Conservation (phyloP, 2,797 vertebrate species). For the Melopsittacus undulatus region DNA sequence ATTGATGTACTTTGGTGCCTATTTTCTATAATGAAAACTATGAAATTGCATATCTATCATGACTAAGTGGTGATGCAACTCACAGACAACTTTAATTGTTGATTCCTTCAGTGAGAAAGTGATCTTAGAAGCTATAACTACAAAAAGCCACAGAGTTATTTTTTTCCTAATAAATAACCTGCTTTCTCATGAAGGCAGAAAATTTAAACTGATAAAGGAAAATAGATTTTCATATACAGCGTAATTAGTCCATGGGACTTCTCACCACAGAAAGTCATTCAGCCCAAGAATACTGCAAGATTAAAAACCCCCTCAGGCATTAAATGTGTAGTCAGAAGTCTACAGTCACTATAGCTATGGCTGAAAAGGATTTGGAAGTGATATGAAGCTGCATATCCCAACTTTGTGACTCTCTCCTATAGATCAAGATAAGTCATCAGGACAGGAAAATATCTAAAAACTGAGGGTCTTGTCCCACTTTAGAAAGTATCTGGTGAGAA, state of each 20-base stretch:
- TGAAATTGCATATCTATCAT: slow-evolving; percentile 64
- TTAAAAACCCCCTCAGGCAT: not conserved
- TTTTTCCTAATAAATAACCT: not conserved
- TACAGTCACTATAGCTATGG: not conserved
- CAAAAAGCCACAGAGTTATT: not conserved
- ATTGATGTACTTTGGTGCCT: slow-evolving; percentile 64
- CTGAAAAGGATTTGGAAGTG: not conserved
- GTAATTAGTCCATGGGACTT: not conserved
- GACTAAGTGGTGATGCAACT: slow-evolving; percentile 49
- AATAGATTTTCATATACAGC: not conserved
- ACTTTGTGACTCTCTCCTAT: not conserved
- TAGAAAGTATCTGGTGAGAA: not conserved
- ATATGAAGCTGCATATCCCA: not conserved
- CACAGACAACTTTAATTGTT: slow-evolving; percentile 53
- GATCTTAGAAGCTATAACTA: not conserved
- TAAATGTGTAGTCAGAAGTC: not conserved
- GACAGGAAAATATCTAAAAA: not conserved
- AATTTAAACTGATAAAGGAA: slow-evolving; percentile 16
- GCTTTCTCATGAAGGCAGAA: not conserved
- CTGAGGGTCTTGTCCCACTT: not conserved
- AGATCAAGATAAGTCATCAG: not conserved
- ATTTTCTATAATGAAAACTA: slow-evolving; percentile 64
- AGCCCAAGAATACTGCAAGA: not conserved
- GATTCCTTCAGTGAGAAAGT: slow-evolving; percentile 12
- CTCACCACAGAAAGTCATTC: not conserved